Evolutionary conservation across 2,113 vertebrate species (phyloP).

Genomic region (Irena cyanogastra): DNA sequence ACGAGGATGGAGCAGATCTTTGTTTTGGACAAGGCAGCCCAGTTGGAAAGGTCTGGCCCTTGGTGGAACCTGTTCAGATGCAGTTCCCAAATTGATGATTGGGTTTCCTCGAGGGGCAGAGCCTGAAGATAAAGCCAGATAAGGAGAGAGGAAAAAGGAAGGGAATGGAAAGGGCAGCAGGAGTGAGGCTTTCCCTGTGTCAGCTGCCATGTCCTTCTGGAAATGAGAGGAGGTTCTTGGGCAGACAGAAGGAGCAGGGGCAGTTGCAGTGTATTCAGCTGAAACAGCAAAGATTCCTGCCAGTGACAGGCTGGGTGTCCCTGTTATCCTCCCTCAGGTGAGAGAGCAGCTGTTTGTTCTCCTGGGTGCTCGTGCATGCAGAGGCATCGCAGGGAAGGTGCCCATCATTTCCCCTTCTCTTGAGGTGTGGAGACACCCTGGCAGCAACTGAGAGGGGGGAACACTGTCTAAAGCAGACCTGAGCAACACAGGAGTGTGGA

Average conservation of each 20-base stretch:
- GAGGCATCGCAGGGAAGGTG: background rate
- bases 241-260: background rate
- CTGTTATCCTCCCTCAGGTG: fast-evolving
- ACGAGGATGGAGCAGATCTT: background rate
- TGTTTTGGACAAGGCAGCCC: background rate
- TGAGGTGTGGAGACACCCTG: background rate
- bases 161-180: background rate
- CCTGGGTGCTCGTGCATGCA: fast-evolving
- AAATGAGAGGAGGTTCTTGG: background rate
- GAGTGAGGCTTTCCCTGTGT: background rate
- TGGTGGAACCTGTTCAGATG: background rate
- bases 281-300: background rate
- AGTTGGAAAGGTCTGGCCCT: background rate
- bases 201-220: background rate
- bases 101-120: background rate
- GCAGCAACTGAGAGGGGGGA: background rate
- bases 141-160: background rate
- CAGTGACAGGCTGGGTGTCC: background rate
- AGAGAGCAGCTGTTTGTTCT: background rate
- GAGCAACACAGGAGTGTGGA: fast-evolving
- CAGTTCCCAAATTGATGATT: background rate
- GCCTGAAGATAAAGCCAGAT: background rate
- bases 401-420: background rate
- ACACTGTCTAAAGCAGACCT: background rate
- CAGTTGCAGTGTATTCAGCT: background rate